These are phyloP conservation scores for Neodontobutis hainanensis DNA, from an alignment of 2,113 vertebrate species.

Conservation along the genomic window DNA sequence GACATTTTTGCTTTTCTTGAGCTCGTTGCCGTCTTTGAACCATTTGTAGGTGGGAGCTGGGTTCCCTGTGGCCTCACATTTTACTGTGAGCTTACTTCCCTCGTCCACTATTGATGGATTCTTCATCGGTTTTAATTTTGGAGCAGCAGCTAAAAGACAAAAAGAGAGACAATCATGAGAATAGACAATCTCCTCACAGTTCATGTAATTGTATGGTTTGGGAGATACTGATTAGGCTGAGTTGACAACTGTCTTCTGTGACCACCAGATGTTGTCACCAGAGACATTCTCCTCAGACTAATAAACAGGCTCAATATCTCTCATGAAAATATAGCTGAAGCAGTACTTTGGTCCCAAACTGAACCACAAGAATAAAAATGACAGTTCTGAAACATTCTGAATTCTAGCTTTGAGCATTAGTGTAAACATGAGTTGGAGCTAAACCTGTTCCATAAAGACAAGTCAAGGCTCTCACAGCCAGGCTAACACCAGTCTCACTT, in stretches of 20 bases:
- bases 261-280: conserved; percentile 72
- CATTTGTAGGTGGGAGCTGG: conserved; percentile 89
- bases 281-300: conserved; percentile 65
- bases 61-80: conserved; percentile 91
- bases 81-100: conserved; percentile 87
- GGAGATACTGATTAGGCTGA: conserved; percentile 36
- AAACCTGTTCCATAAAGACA: too few relatives aligned
- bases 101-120: conserved; percentile 84
- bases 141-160: conserved; percentile 80
- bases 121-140: conserved; percentile 91
- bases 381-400: too few relatives aligned
- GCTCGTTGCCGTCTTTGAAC: conserved; percentile 95
- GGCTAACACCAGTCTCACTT: too few relatives aligned
- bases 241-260: conserved; percentile 64
- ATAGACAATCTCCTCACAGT: conserved; percentile 11
- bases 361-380: too few relatives aligned
- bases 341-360: neutral
- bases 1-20: conserved; percentile 90
- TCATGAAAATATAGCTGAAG: conserved; percentile 54
- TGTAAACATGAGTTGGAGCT: too few relatives aligned
- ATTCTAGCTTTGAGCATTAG: too few relatives aligned
- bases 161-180: conserved; percentile 21
- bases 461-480: too few relatives aligned
- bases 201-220: conserved; percentile 22
- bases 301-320: conserved; percentile 57